A percentile compares a stretch with the other conserved stretches of the same genome.
Conservation (phyloP, 2,113 vertebrate species). For the Rhadina sibilatrix region DNA sequence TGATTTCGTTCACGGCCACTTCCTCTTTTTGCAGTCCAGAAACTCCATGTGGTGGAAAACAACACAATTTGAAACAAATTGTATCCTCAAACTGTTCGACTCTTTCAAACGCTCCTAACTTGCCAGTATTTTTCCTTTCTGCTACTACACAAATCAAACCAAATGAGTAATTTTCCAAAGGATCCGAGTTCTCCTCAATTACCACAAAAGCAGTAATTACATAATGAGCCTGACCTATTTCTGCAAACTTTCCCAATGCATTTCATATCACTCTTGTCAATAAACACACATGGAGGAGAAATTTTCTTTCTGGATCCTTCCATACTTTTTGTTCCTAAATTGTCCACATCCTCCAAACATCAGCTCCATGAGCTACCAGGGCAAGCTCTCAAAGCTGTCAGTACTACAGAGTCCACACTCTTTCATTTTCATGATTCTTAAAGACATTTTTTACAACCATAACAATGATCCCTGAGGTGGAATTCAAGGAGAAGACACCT, state of each 20-base stretch:
- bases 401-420: background rate
- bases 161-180: background rate
- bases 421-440: rapidly evolving
- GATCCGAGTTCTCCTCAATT: background rate
- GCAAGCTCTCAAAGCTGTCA: background rate
- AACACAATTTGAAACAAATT: background rate
- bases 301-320: background rate
- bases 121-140: background rate
- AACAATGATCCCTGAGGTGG: background rate
- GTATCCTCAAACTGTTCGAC: background rate
- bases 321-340: background rate
- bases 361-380: background rate
- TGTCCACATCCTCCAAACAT: background rate
- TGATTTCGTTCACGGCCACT: background rate
- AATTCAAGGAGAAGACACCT: background rate
- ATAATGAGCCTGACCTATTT: background rate
- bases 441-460: background rate
- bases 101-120: background rate
- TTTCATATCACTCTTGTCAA: background rate
- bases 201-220: background rate
- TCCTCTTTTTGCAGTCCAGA: background rate
- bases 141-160: background rate
- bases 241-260: background rate
- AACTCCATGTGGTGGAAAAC: background rate
- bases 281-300: background rate